Base-by-base conservation (phyloP, 1,140 invertebrate species). In the Lepidurus couesii region DNA sequence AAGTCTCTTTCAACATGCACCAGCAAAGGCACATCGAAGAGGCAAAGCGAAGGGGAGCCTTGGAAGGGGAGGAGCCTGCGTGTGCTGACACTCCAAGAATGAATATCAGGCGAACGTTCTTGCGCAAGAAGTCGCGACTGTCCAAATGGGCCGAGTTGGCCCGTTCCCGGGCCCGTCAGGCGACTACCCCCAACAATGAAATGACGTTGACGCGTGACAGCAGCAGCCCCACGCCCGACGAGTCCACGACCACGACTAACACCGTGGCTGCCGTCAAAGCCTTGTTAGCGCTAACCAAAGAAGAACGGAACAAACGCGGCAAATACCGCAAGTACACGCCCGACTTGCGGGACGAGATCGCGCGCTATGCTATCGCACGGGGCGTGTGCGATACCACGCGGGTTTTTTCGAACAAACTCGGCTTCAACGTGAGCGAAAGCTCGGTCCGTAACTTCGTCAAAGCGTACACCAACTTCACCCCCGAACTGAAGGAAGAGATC, bases 361-460 rank as follows among this genome's bases (percentile, higher is more conserved):
- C 84, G 1, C 79, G 81, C 77, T 81, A 83, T 45, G 83, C 83
- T 16, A 75, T 83, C 13, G 47, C 76, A 7, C 80, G 82, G 74
- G 81, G 83, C 5, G 79, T 81, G 26, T 80, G 80, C 45, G 81
- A 80, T 44, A 82, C 83, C 16, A 80, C 80, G 26, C 75, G 77
- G 4, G 77, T 81, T 75, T 83, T 80, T 79, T 42, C 44, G 80
- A 76, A 10, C 82, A 81, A 75, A n/a, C 79, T 85, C 13, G 84
- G 83, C 42, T 81, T 79, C 16, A 76, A 80, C 10, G 82, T 85
- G 13, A 84, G 82, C 82, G 83, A 85, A 77, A 84, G 84, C 80
- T 85, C 84, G 42, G 82, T 86, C 26, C 80, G 85, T 75, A 86
- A 85, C 80, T 83, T 85, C 74, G 82, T 85, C 65, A 84, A 84